Conservation (phyloP, 53 echinoderm and acorn worm genomes). For the Stichopus horrens region DNA sequence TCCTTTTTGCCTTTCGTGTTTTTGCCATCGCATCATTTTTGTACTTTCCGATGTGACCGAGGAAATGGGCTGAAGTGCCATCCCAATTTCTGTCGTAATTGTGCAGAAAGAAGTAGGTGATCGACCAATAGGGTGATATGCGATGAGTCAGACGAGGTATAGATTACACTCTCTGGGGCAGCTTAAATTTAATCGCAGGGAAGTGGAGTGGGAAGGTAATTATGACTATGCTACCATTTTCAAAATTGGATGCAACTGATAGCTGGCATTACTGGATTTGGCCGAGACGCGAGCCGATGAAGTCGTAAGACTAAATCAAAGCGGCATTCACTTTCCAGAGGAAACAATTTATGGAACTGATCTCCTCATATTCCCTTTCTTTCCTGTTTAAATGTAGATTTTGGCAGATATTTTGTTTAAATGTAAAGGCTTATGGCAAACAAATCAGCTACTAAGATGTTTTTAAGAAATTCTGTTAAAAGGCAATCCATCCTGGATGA, state of each 20-base stretch:
- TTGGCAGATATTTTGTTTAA: too few relatives aligned
- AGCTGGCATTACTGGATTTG: neutral
- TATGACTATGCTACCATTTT: neutral
- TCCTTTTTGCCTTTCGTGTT: too few relatives aligned
- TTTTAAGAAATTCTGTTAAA: too few relatives aligned
- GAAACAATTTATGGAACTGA: too few relatives aligned
- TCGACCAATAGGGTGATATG: constrained; percentile 37
- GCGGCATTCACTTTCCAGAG: neutral
- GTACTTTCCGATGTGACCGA: constrained; percentile 16
- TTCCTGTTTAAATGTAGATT: too few relatives aligned
- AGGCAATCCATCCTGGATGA: too few relatives aligned
- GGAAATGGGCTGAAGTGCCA: neutral
- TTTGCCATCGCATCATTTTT: neutral
- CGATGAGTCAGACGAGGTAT: constrained; percentile 27
- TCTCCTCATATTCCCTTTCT: too few relatives aligned
- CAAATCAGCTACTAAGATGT: too few relatives aligned
- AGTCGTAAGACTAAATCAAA: neutral
- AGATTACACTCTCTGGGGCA: constrained; percentile 6
- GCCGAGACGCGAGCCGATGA: neutral
- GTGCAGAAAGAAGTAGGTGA: constrained; percentile 18
- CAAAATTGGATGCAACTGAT: neutral
- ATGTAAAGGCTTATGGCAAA: too few relatives aligned
- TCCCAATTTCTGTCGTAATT: neutral
- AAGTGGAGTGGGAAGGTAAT: neutral
- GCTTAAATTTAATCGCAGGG: constrained; percentile 19